Conservation (phyloP, 2,113 vertebrate genomes). For the Channa argus region DNA sequence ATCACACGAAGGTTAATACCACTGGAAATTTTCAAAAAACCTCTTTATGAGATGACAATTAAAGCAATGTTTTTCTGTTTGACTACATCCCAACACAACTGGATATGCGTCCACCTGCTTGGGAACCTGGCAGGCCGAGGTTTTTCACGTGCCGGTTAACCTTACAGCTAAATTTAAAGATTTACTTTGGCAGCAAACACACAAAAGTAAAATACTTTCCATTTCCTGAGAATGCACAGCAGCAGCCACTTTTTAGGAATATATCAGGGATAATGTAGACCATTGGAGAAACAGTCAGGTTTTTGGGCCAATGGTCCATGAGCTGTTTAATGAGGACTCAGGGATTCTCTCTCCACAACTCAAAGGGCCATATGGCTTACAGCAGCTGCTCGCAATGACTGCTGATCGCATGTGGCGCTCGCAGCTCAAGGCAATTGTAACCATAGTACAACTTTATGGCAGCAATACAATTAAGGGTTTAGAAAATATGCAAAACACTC, state of each 20-base stretch:
- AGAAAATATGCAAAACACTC: constrained; percentile 60
- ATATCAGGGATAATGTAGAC: constrained; percentile 65
- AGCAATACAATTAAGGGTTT: constrained; percentile 53
- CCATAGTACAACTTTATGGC: constrained; percentile 57
- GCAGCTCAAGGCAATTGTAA: constrained; percentile 60
- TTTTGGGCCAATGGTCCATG: constrained; percentile 76
- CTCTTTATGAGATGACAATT: no score
- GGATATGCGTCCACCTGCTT: no score
- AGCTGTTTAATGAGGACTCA: constrained; percentile 72
- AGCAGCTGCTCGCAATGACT: constrained; percentile 73
- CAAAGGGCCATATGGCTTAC: constrained; percentile 77
- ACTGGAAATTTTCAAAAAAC: no score
- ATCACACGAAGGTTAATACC: no score
- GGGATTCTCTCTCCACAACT: constrained; percentile 67
- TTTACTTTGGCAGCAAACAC: constrained; percentile 24
- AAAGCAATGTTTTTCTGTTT: no score
- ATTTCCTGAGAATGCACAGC: constrained; percentile 29
- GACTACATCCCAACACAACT: no score
- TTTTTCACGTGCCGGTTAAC: no score
- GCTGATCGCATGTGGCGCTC: constrained; percentile 66
- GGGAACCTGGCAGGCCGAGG: background rate
- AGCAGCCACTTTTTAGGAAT: constrained; percentile 54
- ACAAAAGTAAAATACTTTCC: constrained; percentile 15
- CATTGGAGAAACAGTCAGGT: constrained; percentile 58
- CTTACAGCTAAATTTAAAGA: background rate